Evolutionary conservation across 2,888 invertebrate species (phyloP).

Genomic region (Trichogramma evanescens): DNA sequence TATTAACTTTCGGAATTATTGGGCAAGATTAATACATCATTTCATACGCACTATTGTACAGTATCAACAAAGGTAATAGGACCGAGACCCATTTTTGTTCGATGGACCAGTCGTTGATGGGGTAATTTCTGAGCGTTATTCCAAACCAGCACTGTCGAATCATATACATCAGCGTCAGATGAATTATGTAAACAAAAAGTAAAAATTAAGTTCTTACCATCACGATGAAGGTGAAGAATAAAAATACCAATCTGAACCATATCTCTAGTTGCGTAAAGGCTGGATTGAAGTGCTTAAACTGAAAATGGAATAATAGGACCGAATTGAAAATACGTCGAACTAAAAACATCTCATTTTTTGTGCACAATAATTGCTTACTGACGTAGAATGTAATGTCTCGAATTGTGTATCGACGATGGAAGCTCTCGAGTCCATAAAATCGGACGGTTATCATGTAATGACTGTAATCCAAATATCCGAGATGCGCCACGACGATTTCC

Average conservation of each 20-base stretch:
- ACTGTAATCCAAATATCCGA: constrained; percentile 82
- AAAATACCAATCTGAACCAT: constrained; percentile 92
- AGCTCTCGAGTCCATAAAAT: constrained; percentile 77
- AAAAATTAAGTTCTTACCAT: constrained; percentile 61
- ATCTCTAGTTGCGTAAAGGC: constrained; percentile 95
- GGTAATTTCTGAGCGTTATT: constrained; percentile 78
- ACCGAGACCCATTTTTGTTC: constrained; percentile 95
- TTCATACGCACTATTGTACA: constrained; percentile 77
- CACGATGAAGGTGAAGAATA: constrained; percentile 76
- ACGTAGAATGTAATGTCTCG: constrained; percentile 79
- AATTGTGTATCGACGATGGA: constrained; percentile 78
- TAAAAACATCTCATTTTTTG: neutral
- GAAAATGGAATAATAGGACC: constrained; percentile 36
- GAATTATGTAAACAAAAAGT: constrained; percentile 2
- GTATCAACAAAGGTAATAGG: constrained; percentile 75
- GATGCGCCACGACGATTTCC: constrained; percentile 80
- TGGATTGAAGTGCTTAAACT: constrained; percentile 95
- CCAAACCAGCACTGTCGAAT: constrained; percentile 83
- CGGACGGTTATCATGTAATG: constrained; percentile 79
- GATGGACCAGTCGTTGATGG: constrained; percentile 89
- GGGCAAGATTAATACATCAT: neutral
- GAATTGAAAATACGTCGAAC: constrained; percentile 7
- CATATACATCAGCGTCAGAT: constrained; percentile 6
- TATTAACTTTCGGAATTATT: neutral
- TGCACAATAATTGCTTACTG: constrained; percentile 48